Base-by-base conservation (phyloP, 1,140 invertebrate species). In the Apis florea region DNA sequence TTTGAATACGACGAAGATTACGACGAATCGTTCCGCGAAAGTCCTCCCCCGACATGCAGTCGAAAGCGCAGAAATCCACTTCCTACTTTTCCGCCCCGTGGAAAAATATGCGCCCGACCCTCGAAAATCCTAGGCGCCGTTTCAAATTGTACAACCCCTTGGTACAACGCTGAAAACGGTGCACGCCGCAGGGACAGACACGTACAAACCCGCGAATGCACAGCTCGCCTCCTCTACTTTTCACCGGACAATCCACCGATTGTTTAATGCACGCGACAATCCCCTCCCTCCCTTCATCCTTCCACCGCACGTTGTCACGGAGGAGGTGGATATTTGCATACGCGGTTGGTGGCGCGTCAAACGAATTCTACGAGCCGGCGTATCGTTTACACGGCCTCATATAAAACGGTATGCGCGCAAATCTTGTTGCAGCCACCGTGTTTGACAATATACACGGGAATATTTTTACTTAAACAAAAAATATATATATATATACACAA, bases 241-340 rank as follows among this genome's bases (percentile, higher is more conserved):
- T 26, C 21, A 54, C n/a, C 11, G 59, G 51, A 49, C 59, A 74
- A 56, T 67, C 53, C 61, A 15, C 53, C 71, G 53, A 74, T 80
- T 73, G 79, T 81, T 81, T 81, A 66, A 80, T 80, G 70, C 78
- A 26, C 56, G 54, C 67, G 56, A 71, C 76, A 79, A 21, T 11
- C 47, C 15, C 31, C 12, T 51, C 6, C 31, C 31, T 4, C 31
- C 31, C 31, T 31, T 2, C 31, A 3, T 0, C 31, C 0, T 40
- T 40, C 5, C 31, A 40, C 5, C 31, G 5, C 31, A 13, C 15
- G 21, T 26, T 15, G 59, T 61, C 11, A 2, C 53, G 15, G 15
- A 15, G 21, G 54, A 26, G 63, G 17, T 5, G 24, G 59, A 54
- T 40, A 79, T 79, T 64, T 73, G 69, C 78, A 80, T 74, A 74